Conservation (phyloP, 2,797 vertebrate species). For the Uromys caudimaculatus region DNA sequence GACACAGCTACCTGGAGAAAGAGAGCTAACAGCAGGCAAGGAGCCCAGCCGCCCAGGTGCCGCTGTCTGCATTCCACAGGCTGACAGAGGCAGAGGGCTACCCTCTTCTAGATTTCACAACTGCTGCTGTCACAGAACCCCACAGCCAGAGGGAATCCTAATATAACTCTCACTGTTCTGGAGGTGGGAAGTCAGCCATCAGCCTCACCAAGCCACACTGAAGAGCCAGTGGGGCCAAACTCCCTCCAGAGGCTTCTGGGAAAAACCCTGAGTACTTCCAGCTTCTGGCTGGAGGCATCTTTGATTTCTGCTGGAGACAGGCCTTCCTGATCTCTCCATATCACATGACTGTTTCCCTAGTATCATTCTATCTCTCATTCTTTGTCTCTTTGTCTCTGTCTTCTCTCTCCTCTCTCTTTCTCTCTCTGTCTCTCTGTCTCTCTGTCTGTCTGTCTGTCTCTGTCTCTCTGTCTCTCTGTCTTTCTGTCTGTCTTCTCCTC, state of each 20-base stretch:
- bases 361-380: neutral
- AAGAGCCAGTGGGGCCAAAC: no score
- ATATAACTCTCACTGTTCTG: neutral
- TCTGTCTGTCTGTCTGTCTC: neutral
- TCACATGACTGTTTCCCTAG: neutral
- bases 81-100: neutral
- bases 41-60: neutral
- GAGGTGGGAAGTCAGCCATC: neutral
- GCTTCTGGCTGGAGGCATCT: neutral
- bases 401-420: neutral
- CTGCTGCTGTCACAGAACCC: neutral
- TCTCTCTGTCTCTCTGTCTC: neutral
- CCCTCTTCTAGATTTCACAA: neutral
- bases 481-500: neutral
- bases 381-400: neutral
- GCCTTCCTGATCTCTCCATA: neutral
- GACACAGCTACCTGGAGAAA: neutral
- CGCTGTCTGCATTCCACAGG: neutral
- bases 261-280: accelerated
- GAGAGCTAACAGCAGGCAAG: accelerated
- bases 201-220: neutral
- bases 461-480: neutral
- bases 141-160: neutral
- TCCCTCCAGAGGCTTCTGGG: neutral
- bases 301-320: neutral